phyloP scores from a whole-genome alignment of 2,113 vertebrate genomes.

The Esox niger region DNA sequence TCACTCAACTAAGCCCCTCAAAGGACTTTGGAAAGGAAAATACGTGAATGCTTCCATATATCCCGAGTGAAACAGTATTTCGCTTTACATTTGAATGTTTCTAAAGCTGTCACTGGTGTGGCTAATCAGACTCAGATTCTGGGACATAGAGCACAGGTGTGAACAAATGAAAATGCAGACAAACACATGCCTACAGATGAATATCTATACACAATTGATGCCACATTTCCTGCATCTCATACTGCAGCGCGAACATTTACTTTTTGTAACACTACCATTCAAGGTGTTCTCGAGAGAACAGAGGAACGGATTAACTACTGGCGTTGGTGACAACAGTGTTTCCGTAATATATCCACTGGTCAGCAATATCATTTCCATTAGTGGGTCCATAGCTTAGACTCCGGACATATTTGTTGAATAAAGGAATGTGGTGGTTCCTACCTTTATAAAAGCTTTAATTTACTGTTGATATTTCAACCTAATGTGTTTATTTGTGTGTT shows the following conservation, averaged over 20 bases:
- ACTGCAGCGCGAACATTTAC: slow-evolving; percentile 1
- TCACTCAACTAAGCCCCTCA: neutral
- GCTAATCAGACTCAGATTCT: no score
- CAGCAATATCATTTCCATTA: neutral
- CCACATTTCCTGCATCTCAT: slow-evolving; percentile 13
- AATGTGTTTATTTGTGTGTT: slow-evolving; percentile 27
- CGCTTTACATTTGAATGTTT: slow-evolving; percentile 27
- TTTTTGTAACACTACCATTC: neutral
- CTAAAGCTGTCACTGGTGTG: slow-evolving; percentile 5
- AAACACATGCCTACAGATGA: neutral
- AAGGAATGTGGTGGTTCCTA: slow-evolving; percentile 17
- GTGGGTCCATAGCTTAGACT: neutral
- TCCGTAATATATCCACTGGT: slow-evolving; percentile 2
- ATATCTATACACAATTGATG: slow-evolving; percentile 18
- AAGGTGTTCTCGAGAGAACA: neutral
- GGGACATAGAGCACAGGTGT: slow-evolving; percentile 1
- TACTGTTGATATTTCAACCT: slow-evolving; percentile 25
- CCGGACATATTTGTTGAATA: neutral
- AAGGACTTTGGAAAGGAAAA: slow-evolving; percentile 6
- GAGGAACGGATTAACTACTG: slow-evolving; percentile 3
- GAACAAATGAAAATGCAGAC: slow-evolving; percentile 21
- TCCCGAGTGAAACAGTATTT: neutral
- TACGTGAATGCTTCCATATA: slow-evolving; percentile 14
- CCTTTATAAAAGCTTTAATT: slow-evolving; percentile 13
- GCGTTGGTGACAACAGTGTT: neutral